Base-by-base conservation (phyloP, 2,888 invertebrate species). In the Limenitis camilla region DNA sequence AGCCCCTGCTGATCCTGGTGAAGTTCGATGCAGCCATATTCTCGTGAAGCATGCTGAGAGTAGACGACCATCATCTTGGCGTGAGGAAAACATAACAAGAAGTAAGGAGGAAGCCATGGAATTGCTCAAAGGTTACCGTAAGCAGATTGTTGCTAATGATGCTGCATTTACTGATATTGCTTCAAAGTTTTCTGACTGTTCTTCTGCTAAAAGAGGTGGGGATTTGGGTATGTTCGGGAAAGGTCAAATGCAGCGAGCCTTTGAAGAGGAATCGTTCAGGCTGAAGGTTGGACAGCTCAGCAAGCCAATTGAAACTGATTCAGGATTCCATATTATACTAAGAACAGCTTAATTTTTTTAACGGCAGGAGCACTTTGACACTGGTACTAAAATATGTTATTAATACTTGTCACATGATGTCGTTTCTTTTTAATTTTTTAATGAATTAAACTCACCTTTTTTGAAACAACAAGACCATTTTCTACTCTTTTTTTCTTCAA, bases 211-310 rank as follows among this genome's bases (percentile, higher is more conserved):
- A 68, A 91, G 95, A 32, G 97, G 96, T 6, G 99, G 99, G 0
- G 98, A 99, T 76, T 89, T 99, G 55, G 99, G 99, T 1, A 92
- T 93, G 60, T 99, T 99, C 81, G 93, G 93, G 7, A 91, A 94
- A 61, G 90, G 97, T 4, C 94, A 97, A 59, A 99, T 99, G 99
- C 99, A 99, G 79, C 94, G 94, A 61, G 94, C 98, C 0, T 99
- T 99, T 78, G 99, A 99, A 81, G 97, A 99, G 62, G 98, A 97
- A 40, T 93, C 98, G 0, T 99, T 97, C 78, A 93, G 92, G 47
- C 86, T 99, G 41, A 94, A 96, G 85, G 93, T 98, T 30, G 98
- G 97, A 6, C 96, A 99, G 78, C 85, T 99, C 56, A 97, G 97
- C 60, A 94, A 94, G 58, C 93, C 96, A 0, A 93, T 99, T 4